Conservation (phyloP, 2,113 vertebrate genomes). For the Prunella fulvescens region DNA sequence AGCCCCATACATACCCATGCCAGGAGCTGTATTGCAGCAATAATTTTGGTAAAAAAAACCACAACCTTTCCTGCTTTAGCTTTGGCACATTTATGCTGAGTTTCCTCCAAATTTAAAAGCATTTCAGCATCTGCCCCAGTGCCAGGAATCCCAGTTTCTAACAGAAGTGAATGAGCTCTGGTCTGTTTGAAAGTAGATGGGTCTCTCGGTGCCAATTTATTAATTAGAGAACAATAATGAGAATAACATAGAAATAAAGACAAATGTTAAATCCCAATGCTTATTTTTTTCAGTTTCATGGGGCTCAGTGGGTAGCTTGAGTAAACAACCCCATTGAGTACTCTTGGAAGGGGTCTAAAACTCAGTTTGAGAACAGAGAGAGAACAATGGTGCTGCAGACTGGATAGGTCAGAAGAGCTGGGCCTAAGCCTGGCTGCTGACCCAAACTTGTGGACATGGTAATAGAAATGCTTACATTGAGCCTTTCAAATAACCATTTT, state of each 20-base stretch:
- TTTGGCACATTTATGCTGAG: neutral
- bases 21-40: neutral
- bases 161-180: neutral
- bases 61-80: neutral
- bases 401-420: neutral
- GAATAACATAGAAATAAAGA: slow-evolving; percentile 40
- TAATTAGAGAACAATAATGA: neutral
- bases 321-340: neutral
- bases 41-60: neutral
- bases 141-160: neutral
- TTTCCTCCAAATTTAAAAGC: neutral
- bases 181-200: neutral
- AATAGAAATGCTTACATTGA: neutral
- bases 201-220: slow-evolving; percentile 1
- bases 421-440: accelerated
- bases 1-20: accelerated
- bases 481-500: neutral
- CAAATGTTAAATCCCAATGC: neutral
- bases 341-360: neutral
- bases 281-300: neutral
- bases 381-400: neutral
- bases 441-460: neutral
- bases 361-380: neutral
- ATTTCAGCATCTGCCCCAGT: neutral
- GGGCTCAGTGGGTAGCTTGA: neutral